These are phyloP conservation scores for Geotrupes spiniger DNA, from an alignment of 2,888 invertebrate genomes.

Conservation along the genomic window DNA sequence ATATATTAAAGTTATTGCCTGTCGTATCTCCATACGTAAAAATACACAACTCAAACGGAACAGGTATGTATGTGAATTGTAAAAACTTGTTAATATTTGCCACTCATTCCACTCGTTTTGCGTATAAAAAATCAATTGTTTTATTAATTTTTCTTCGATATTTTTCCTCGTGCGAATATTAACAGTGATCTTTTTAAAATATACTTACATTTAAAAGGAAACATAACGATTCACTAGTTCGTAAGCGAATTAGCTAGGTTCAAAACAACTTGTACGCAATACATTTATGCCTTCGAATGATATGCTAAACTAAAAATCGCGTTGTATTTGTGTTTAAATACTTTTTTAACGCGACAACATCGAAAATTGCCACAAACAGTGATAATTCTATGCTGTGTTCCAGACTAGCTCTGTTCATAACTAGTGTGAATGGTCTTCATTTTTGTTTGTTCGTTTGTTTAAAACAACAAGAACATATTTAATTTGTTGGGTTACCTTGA, in stretches of 20 bases:
- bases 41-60: slow-evolving; percentile 9
- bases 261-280: slow-evolving; percentile 1
- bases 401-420: too few relatives aligned
- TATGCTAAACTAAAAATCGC: too few relatives aligned
- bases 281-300: background rate
- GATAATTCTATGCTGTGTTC: too few relatives aligned
- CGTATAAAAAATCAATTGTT: slow-evolving; percentile 18
- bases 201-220: background rate
- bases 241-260: slow-evolving; percentile 3
- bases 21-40: slow-evolving; percentile 7
- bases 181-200: slow-evolving; percentile 17
- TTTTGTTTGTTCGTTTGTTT: too few relatives aligned
- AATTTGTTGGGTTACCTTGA: too few relatives aligned
- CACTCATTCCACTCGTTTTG: slow-evolving; percentile 5
- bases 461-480: too few relatives aligned
- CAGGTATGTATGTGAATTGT: slow-evolving; percentile 15
- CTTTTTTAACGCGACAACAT: too few relatives aligned
- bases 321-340: too few relatives aligned
- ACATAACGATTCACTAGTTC: background rate
- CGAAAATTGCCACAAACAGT: too few relatives aligned
- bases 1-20: slow-evolving; percentile 17
- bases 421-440: too few relatives aligned
- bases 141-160: slow-evolving; percentile 8
- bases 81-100: slow-evolving; percentile 19
- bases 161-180: slow-evolving; percentile 22